These are phyloP conservation scores for Phataginus tricuspis DNA, from an alignment of 2,797 vertebrate genomes.

Conservation along the genomic window DNA sequence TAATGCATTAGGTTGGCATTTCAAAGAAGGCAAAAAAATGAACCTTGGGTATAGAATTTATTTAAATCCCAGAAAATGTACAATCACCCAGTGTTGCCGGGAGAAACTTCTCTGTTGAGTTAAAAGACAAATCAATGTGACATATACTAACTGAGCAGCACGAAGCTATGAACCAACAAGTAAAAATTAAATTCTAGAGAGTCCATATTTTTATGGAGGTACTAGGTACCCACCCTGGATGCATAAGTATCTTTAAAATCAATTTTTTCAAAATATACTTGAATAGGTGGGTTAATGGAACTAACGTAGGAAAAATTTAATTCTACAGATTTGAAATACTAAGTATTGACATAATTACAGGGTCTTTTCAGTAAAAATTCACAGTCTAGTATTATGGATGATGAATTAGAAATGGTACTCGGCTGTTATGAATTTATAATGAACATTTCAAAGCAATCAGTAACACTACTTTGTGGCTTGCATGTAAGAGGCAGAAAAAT, in stretches of 20 bases:
- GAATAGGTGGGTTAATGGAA: not conserved
- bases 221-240: not conserved
- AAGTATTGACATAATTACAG: not conserved
- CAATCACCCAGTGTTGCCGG: not conserved
- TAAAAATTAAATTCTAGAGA: not conserved
- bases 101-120: not conserved
- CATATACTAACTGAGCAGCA: not conserved
- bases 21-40: not conserved
- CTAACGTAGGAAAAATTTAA: not conserved
- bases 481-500: not conserved
- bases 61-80: not conserved
- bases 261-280: not conserved
- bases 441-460: not conserved
- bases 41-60: not conserved
- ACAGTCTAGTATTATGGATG: not conserved
- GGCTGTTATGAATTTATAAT: not conserved
- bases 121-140: not conserved
- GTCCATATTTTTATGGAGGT: not conserved
- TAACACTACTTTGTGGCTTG: constrained; percentile 1
- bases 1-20: not conserved
- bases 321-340: not conserved
- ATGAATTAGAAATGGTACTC: not conserved
- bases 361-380: not conserved
- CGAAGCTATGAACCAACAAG: not conserved
- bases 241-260: not conserved